Percentiles rank a stretch among this genome's conserved stretches.
These are phyloP conservation scores for Leucopternis melanops DNA, from an alignment of 2,113 vertebrate species.

Conservation along the genomic window DNA sequence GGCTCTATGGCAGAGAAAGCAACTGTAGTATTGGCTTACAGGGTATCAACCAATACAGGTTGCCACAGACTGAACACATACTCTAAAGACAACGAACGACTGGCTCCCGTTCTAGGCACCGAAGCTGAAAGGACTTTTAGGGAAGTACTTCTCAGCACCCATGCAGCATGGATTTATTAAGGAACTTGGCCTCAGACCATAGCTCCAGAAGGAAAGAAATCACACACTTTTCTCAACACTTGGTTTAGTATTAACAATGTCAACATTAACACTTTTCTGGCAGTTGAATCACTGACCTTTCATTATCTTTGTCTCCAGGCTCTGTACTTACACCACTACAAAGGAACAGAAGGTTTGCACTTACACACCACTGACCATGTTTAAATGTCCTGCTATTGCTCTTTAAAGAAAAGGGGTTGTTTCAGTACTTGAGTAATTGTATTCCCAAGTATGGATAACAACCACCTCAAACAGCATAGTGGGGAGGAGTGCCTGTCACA, in stretches of 20 bases:
- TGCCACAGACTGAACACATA: neutral
- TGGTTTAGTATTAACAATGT: neutral
- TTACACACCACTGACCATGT: neutral
- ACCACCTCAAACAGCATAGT: neutral
- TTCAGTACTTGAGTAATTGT: neutral
- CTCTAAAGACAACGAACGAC: neutral
- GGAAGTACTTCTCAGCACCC: neutral
- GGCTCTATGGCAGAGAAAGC: neutral
- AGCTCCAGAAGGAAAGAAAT: neutral
- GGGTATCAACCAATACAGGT: neutral
- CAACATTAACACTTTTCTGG: neutral
- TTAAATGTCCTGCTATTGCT: neutral
- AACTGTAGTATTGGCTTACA: neutral
- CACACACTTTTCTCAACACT: neutral
- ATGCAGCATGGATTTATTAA: neutral
- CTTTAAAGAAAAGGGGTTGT: neutral
- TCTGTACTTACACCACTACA: neutral
- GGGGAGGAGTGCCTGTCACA: neutral
- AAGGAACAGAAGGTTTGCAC: accelerated
- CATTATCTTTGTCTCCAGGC: neutral
- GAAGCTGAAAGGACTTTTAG: neutral
- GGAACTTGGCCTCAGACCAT: neutral
- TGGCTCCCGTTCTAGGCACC: neutral
- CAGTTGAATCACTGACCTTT: neutral
- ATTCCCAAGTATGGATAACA: neutral